These are phyloP conservation scores for Liopterus haemorrhoidalis DNA, from an alignment of 2,888 invertebrate genomes.

Conservation along the genomic window DNA sequence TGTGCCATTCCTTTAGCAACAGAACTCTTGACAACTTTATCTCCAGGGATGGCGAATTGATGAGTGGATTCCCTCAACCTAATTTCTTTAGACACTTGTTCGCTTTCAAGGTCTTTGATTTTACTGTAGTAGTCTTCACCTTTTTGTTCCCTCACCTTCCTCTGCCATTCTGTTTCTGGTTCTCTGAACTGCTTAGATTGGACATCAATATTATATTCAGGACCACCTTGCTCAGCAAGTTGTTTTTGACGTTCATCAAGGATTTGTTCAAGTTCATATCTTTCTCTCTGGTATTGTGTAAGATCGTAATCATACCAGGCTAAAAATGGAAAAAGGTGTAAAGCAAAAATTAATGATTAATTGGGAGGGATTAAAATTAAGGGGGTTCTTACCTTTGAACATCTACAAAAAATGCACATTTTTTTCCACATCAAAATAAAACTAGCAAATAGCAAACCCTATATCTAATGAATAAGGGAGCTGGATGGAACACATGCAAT, in stretches of 20 bases:
- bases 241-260: constrained; percentile 78
- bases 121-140: constrained; percentile 72
- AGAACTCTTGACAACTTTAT: constrained; percentile 68
- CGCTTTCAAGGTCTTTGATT: constrained; percentile 75
- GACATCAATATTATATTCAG: constrained; percentile 41
- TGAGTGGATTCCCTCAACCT: constrained; percentile 69
- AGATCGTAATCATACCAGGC: constrained; percentile 92
- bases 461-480: too few species aligned
- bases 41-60: constrained; percentile 80
- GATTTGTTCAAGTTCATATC: constrained; percentile 77
- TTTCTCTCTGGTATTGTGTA: constrained; percentile 75
- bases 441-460: too few species aligned
- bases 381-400: too few species aligned
- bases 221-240: constrained; percentile 60
- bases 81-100: constrained; percentile 76
- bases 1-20: constrained; percentile 83
- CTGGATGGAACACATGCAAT: too few species aligned
- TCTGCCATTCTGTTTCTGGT: constrained; percentile 80
- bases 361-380: too few species aligned
- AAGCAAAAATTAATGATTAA: too few species aligned
- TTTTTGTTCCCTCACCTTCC: constrained; percentile 73
- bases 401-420: too few species aligned
- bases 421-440: too few species aligned
- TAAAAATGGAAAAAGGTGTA: constrained; percentile 42
- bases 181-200: constrained; percentile 63